Conservation (phyloP, 2,888 invertebrate species). For the Thecocarcelia acutangulata region DNA sequence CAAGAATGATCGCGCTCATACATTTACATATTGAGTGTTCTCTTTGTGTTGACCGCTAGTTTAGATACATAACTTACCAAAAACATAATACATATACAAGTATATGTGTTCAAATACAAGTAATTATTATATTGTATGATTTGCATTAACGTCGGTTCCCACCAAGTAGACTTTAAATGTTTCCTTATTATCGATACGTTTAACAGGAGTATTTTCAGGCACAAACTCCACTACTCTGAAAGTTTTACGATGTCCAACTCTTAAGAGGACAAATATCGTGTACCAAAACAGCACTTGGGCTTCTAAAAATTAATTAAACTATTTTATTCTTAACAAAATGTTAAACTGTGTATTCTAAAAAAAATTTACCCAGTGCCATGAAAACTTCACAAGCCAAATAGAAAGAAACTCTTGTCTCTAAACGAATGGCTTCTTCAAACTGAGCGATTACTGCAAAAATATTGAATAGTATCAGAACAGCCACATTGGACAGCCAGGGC, state of each 20-base stretch:
- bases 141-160: conserved; percentile 11
- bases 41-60: too few species aligned
- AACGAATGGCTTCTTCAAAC: conserved; percentile 30
- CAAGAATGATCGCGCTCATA: too few species aligned
- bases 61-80: too few species aligned
- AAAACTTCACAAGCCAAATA: conserved; percentile 36
- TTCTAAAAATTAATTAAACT: conserved; percentile 12
- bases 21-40: too few species aligned
- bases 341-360: too few species aligned
- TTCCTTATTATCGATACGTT: conserved; percentile 7
- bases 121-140: neutral
- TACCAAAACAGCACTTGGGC: conserved; percentile 33
- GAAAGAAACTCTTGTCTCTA: conserved; percentile 3
- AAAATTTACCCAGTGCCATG: conserved; percentile 33
- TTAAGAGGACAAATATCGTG: conserved; percentile 14
- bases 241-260: conserved; percentile 26
- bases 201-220: neutral
- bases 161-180: conserved; percentile 41
- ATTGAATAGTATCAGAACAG: conserved; percentile 32
- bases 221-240: conserved; percentile 13
- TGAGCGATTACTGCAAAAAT: conserved; percentile 17
- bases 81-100: too few species aligned
- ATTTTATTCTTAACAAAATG: neutral
- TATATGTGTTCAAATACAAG: too few species aligned
- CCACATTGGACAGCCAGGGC: conserved; percentile 36